phyloP scores from a whole-genome alignment of 2,113 vertebrate genomes.

The Uria lomvia region DNA sequence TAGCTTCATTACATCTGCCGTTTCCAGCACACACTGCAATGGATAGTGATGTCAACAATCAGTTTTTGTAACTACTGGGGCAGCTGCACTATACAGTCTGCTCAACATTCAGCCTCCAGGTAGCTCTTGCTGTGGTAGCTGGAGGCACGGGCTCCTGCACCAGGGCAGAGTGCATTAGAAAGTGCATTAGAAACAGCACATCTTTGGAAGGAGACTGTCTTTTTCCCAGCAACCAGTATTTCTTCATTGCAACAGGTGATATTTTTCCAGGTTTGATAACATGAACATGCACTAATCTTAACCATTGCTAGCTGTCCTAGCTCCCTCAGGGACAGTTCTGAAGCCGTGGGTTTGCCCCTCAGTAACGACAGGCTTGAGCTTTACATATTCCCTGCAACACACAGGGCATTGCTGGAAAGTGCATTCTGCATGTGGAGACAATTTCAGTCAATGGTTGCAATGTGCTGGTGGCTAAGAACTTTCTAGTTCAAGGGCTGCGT shows the following conservation, averaged over 20 bases:
- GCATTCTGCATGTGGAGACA: neutral
- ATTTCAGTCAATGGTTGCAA: accelerated
- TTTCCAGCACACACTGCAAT: neutral
- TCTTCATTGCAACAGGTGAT: neutral
- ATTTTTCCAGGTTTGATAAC: neutral
- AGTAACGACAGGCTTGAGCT: neutral
- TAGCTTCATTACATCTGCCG: neutral
- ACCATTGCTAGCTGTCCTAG: neutral
- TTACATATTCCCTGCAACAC: neutral
- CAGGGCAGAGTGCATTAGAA: neutral
- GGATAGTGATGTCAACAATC: neutral
- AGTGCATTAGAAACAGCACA: neutral
- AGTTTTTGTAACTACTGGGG: neutral
- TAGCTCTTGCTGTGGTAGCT: neutral
- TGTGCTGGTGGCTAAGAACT: neutral
- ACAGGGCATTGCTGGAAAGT: neutral
- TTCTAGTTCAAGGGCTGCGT: neutral
- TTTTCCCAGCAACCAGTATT: neutral
- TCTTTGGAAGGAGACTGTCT: neutral
- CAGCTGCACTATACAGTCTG: neutral
- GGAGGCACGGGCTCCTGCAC: neutral
- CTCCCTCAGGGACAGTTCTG: neutral
- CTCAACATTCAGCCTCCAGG: accelerated
- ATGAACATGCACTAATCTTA: neutral
- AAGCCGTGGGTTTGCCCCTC: neutral